Evolutionary conservation across 2,113 vertebrate species (phyloP).

Genomic region (Rhodinocichla rosea): DNA sequence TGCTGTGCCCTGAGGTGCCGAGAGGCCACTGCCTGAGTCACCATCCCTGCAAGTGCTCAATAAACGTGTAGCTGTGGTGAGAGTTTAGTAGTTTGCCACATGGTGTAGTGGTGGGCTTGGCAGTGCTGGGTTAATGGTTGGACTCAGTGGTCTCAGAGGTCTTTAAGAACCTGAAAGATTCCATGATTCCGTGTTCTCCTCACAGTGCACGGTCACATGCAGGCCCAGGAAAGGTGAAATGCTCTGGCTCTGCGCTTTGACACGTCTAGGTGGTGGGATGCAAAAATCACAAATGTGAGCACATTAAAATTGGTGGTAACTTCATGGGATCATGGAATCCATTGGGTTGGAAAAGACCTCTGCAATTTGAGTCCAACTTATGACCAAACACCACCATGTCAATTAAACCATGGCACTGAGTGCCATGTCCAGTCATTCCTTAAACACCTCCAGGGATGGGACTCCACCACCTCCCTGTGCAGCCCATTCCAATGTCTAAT

Average conservation of each 20-base stretch:
- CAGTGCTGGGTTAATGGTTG: background rate
- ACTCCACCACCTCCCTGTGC: background rate
- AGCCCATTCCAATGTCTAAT: background rate
- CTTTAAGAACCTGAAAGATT: background rate
- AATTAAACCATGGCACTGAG: background rate
- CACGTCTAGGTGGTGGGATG: accelerated
- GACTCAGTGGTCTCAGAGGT: background rate
- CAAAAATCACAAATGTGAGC: background rate
- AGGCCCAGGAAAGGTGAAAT: background rate
- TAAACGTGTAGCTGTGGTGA: background rate
- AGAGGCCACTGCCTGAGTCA: background rate
- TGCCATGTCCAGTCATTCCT: background rate
- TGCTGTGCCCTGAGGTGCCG: accelerated
- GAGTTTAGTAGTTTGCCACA: background rate
- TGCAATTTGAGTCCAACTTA: accelerated
- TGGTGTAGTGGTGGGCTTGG: background rate
- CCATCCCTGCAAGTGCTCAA: background rate
- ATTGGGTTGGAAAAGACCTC: background rate
- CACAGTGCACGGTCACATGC: accelerated
- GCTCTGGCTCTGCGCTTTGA: background rate
- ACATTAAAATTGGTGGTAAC: background rate
- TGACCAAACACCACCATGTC: background rate
- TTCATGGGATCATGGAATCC: background rate
- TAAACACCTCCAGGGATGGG: background rate
- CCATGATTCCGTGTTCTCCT: accelerated